Conservation (phyloP, 2,888 invertebrate genomes). For the Belgica antarctica region DNA sequence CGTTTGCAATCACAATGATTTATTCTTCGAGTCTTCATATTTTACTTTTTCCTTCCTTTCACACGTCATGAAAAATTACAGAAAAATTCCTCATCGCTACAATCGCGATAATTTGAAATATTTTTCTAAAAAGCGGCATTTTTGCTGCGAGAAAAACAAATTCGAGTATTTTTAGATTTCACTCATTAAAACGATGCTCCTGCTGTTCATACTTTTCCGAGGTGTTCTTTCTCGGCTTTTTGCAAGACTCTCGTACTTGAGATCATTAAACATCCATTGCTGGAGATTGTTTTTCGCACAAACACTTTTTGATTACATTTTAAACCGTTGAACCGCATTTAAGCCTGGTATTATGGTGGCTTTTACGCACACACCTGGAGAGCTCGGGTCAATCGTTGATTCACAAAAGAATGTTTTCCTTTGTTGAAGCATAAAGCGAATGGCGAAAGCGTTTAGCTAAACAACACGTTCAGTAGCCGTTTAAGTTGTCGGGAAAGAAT, state of each 20-base stretch:
- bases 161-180: background rate
- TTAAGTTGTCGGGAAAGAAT: too few species aligned
- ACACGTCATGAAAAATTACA: background rate
- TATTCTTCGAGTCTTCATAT: too few species aligned
- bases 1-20: too few species aligned
- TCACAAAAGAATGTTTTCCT: too few species aligned
- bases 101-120: too few species aligned
- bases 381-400: too few species aligned
- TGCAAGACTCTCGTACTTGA: background rate
- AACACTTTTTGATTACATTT: slow-evolving; percentile 4
- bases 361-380: too few species aligned
- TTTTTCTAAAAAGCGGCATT: background rate
- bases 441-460: too few species aligned
- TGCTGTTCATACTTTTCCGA: background rate
- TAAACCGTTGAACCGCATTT: background rate
- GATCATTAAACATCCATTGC: background rate
- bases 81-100: background rate
- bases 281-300: background rate
- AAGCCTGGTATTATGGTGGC: too few species aligned
- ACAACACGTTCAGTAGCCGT: background rate
- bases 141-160: too few species aligned
- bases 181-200: slow-evolving; percentile 6
- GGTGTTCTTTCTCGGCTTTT: background rate
- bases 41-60: too few species aligned
- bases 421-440: too few species aligned